Evolutionary conservation across 2,113 vertebrate genomes (phyloP), one percentile per base, ranked within the genome.

Genomic region (Forbesichthys papilliferus): DNA sequence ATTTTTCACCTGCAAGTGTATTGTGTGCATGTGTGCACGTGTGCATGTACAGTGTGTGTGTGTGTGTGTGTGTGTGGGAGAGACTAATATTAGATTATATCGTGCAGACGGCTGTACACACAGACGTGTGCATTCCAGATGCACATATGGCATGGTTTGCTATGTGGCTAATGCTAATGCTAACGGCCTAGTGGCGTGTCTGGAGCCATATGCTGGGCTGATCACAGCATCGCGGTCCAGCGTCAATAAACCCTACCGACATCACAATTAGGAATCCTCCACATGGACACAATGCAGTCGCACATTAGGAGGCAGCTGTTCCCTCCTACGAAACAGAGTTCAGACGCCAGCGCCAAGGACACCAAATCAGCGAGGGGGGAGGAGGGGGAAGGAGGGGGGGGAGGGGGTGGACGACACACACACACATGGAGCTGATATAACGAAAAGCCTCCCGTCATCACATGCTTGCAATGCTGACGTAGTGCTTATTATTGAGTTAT

Each of bases 121-220:
- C 48, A 55, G 34, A 59, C n/a, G 18, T 27, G 12, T 9, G 27
- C 57, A 11, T 12, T 67, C 62, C 85, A 86, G 81, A 82, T 88
- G 87, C 76, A 77, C 78, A 62, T 74, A 77, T 67, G 77, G 66
- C 64, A 78, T 74, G 73, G 27, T 78, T 54, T 73, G 84, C 68
- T 73, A 77, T 64, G 76, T 68, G 61, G 84, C 73, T 88, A 87
- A 91, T 82, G 85, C 73, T 88, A 87, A 91, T 82, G 85, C 82
- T 75, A 61, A 84, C 73, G 62, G 78, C 64, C 16, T 71, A 64
- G 65, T 55, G 10, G 74, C 78, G 71, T 42, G 80, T 88, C 78
- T 79, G 81, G 74, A 75, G 75, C 87, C 90, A 87, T 87, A 91
- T 89, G 89, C 80, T 75, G 84, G 79, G 78, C 48, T 62, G 80